phyloP scores from a whole-genome alignment of 2,888 invertebrate genomes.

The Athalia circularis region DNA sequence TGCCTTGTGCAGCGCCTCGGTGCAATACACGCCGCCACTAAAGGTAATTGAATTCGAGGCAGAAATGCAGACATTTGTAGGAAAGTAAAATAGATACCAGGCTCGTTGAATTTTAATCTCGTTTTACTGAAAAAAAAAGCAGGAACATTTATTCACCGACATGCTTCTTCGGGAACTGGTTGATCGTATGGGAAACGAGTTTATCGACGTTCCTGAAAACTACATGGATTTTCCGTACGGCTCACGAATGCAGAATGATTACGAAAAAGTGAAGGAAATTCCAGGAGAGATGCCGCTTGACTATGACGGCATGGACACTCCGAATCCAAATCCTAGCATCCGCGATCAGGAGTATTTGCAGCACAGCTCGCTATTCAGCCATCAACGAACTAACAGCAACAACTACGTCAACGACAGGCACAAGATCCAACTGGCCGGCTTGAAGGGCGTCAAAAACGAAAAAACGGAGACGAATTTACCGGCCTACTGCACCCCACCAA shows the following conservation, averaged over 20 bases:
- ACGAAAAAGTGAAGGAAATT: slow-evolving; percentile 67
- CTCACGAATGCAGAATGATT: slow-evolving; percentile 70
- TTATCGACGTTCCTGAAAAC: slow-evolving; percentile 80
- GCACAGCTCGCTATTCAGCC: slow-evolving; percentile 85
- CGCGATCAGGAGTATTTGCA: slow-evolving; percentile 92
- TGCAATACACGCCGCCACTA: slow-evolving; percentile 59
- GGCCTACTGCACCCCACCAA: slow-evolving; percentile 99
- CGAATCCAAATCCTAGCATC: slow-evolving; percentile 85
- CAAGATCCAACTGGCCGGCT: slow-evolving; percentile 68
- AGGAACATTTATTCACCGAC: slow-evolving; percentile 83
- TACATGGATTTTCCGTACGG: slow-evolving; percentile 80
- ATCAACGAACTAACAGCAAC: slow-evolving; percentile 81
- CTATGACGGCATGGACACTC: slow-evolving; percentile 83
- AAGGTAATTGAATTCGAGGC: slow-evolving; percentile 57
- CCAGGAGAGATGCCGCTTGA: slow-evolving; percentile 76
- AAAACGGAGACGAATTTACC: slow-evolving; percentile 95
- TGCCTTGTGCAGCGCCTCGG: slow-evolving; percentile 57
- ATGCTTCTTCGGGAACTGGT: slow-evolving; percentile 85
- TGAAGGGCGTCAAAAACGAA: slow-evolving; percentile 82
- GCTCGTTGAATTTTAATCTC: not conserved
- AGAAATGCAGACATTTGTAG: no score
- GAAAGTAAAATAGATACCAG: not conserved
- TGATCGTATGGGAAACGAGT: slow-evolving; percentile 86
- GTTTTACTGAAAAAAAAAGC: slow-evolving; percentile 27
- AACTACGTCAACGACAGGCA: slow-evolving; percentile 66